A percentile compares a stretch with the other conserved stretches of the same genome.
These are phyloP conservation scores for Suncus etruscus DNA, from an alignment of 2,113 vertebrate genomes.

Conservation along the genomic window DNA sequence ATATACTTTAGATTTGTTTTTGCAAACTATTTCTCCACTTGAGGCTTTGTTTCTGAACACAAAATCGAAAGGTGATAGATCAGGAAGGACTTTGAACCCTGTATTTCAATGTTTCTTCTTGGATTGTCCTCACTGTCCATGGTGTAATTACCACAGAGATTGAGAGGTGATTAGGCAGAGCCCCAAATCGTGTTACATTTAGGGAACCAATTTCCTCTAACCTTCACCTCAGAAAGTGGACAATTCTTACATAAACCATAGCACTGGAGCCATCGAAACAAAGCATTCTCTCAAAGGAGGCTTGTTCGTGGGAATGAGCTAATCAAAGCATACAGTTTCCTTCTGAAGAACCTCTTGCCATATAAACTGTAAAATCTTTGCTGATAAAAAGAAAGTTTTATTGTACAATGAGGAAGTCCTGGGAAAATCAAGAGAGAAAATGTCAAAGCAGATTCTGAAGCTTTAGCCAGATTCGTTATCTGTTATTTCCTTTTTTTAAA, in stretches of 20 bases:
- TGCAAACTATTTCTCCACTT: conserved; percentile 35
- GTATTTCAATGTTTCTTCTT: conserved; percentile 62
- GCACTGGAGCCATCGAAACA: conserved; percentile 34
- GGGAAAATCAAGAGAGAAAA: conserved; percentile 60
- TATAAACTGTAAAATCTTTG: conserved; percentile 58
- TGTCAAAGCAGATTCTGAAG: conserved; percentile 47
- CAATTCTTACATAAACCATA: conserved; percentile 42
- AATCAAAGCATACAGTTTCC: conserved; percentile 47
- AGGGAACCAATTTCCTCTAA: conserved; percentile 50
- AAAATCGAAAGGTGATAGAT: conserved; percentile 29
- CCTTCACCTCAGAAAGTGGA: conserved; percentile 68
- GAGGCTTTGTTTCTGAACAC: conserved; percentile 2
- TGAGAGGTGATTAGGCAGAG: conserved; percentile 48
- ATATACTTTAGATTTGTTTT: conserved; percentile 9
- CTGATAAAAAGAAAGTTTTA: conserved; percentile 46
- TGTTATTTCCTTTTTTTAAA: conserved; percentile 46
- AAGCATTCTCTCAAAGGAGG: conserved; percentile 52
- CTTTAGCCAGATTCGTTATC: conserved; percentile 57
- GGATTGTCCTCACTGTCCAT: neutral
- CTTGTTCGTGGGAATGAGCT: conserved; percentile 31
- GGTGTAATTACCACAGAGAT: conserved; percentile 54
- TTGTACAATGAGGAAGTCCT: conserved; percentile 45
- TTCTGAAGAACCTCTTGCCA: conserved; percentile 42
- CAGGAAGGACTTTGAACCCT: conserved; percentile 54
- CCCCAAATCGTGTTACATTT: conserved; percentile 64